Conservation (phyloP, 2,797 vertebrate genomes). For the Gorsachius magnificus region DNA sequence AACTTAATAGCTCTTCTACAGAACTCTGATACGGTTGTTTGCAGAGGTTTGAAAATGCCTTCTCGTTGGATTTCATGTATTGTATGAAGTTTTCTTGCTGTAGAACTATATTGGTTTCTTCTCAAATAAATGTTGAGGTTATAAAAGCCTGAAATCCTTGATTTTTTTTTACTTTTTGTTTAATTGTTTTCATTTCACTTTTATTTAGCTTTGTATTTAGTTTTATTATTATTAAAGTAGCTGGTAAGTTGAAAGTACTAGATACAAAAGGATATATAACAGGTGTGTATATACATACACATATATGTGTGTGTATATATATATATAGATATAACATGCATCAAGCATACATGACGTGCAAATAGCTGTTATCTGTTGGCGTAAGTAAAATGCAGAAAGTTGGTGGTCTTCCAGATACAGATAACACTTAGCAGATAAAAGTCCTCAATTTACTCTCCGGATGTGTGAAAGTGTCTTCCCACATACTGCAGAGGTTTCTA, state of each 20-base stretch:
- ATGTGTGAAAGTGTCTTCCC: not conserved
- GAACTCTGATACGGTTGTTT: not conserved
- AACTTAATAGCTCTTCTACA: not conserved
- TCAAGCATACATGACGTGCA: not conserved
- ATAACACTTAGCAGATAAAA: not conserved
- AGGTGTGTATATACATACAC: too few relatives aligned
- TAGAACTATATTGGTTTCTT: not conserved
- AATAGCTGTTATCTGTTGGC: not conserved
- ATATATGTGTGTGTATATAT: too few relatives aligned
- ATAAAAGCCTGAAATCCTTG: not conserved
- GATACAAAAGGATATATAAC: not conserved
- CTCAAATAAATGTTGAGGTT: not conserved
- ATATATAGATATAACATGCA: too few relatives aligned
- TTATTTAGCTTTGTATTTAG: not conserved
- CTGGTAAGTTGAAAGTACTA: not conserved
- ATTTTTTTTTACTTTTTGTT: not conserved
- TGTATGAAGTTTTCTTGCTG: not conserved
- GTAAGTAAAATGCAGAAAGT: not conserved
- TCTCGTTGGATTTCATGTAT: not conserved
- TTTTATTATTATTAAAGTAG: not conserved
- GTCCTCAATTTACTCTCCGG: not conserved
- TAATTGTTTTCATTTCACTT: not conserved
- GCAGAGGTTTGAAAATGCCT: not conserved
- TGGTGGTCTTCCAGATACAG: not conserved
- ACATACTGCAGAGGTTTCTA: not conserved